A percentile compares a stretch with the other conserved stretches of the same genome.
phyloP scores from a whole-genome alignment of 2,888 invertebrate species.

The Capitulum mitella region DNA sequence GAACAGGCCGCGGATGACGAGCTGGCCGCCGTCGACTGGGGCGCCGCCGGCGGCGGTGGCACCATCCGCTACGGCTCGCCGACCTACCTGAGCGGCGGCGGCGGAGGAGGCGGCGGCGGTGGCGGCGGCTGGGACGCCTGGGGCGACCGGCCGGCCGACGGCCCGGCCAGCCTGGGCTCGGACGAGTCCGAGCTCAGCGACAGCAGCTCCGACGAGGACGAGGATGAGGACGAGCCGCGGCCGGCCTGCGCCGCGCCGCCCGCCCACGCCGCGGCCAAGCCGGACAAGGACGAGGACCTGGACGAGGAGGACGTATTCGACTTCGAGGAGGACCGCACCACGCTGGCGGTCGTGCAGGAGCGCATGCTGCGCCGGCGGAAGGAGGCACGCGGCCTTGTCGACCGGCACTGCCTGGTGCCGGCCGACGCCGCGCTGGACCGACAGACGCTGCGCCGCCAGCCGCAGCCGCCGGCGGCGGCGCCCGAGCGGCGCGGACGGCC shows the following conservation, averaged over 20 bases:
- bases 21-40: conserved; percentile 37
- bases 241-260: conserved; percentile 4
- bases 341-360: conserved; percentile 28
- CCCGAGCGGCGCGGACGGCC: not conserved
- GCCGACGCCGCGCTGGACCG: not conserved
- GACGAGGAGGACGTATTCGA: conserved; percentile 33
- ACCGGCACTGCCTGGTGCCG: not conserved
- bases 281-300: conserved; percentile 44
- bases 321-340: not conserved
- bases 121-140: conserved; percentile 27
- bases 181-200: conserved; percentile 31
- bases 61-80: conserved; percentile 53
- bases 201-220: conserved; percentile 35
- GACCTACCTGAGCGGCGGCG: conserved; percentile 38
- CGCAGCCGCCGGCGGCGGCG: not conserved
- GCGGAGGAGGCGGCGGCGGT: conserved; percentile 28
- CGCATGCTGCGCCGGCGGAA: conserved; percentile 28
- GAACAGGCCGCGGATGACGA: conserved; percentile 35
- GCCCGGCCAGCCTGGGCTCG: conserved; percentile 40
- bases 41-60: conserved; percentile 40
- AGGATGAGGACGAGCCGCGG: conserved; percentile 36
- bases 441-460: not conserved
- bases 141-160: conserved; percentile 36
- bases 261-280: not conserved
- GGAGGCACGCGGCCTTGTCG: not conserved